A percentile compares a stretch with the other conserved stretches of the same genome.
These are phyloP conservation scores for Cyclopterus lumpus DNA, from an alignment of 2,797 vertebrate species.

Conservation along the genomic window DNA sequence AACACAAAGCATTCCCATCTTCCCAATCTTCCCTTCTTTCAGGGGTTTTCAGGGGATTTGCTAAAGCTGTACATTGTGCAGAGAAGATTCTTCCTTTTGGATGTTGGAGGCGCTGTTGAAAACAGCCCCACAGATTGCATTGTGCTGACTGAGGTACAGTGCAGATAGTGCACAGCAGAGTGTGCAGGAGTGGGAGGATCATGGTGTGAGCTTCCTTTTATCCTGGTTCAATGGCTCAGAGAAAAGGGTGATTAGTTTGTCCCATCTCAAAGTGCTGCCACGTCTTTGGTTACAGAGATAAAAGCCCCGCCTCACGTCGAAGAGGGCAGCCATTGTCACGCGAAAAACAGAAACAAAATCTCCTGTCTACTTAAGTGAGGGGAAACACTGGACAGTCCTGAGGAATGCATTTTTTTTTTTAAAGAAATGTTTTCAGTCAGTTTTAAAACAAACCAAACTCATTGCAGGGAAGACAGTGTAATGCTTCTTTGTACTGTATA, in stretches of 20 bases:
- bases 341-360: conserved; percentile 54
- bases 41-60: conserved; percentile 60
- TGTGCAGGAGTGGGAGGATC: conserved; percentile 66
- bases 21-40: conserved; percentile 45
- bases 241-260: conserved; percentile 81
- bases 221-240: conserved; percentile 80
- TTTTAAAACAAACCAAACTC: conserved; percentile 78
- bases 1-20: conserved; percentile 72
- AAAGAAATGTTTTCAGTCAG: conserved; percentile 61
- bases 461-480: conserved; percentile 40
- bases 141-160: conserved; percentile 75
- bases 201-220: conserved; percentile 77
- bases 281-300: conserved; percentile 82
- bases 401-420: conserved; percentile 65
- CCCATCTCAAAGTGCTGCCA: conserved; percentile 77
- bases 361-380: conserved; percentile 43
- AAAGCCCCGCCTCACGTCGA: conserved; percentile 70
- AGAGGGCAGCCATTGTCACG: conserved; percentile 70
- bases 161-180: conserved; percentile 67
- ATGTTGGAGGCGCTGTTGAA: conserved; percentile 60
- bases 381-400: conserved; percentile 54
- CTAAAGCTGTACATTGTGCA: conserved; percentile 65
- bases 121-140: conserved; percentile 63
- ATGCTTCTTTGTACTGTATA: conserved; percentile 57
- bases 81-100: conserved; percentile 56